These are phyloP conservation scores for Amphiduros pacificus DNA, from an alignment of 2,888 invertebrate genomes.

Conservation along the genomic window DNA sequence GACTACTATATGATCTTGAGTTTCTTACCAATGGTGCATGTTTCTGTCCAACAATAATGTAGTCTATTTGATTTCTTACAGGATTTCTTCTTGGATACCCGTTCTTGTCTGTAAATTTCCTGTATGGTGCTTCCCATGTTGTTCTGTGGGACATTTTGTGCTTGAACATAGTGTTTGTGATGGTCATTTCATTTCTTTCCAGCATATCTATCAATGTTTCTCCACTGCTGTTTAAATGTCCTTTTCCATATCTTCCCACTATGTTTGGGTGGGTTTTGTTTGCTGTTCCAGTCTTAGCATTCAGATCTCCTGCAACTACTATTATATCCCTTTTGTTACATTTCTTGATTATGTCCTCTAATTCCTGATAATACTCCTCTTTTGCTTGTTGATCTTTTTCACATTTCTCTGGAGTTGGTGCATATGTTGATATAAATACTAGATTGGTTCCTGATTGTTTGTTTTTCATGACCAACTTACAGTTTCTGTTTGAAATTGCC, in stretches of 20 bases:
- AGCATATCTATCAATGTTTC: slow-evolving; percentile 1
- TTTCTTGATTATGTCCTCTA: no score
- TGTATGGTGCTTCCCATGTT: slow-evolving; percentile 1
- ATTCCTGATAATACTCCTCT: no score
- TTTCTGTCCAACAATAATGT: not conserved
- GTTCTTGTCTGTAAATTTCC: not conserved
- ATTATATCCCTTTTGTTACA: no score
- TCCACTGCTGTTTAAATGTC: slow-evolving; percentile 3
- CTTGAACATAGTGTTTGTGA: slow-evolving; percentile 8
- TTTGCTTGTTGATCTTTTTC: no score
- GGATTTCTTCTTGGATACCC: slow-evolving; percentile 12
- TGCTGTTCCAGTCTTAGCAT: slow-evolving; percentile 10
- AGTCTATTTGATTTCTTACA: slow-evolving; percentile 9
- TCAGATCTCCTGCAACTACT: slow-evolving; percentile 11
- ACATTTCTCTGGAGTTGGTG: no score
- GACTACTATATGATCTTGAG: no score
- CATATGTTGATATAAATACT: no score
- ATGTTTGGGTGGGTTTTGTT: slow-evolving; percentile 1
- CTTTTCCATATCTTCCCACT: slow-evolving; percentile 7
- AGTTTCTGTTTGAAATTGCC: no score
- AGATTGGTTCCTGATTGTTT: no score
- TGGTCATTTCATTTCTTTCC: not conserved
- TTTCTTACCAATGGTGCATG: no score
- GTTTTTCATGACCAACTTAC: no score
- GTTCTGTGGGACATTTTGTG: slow-evolving; percentile 11